Base-by-base conservation (phyloP, 2,797 vertebrate species). In the Zalophus californianus region DNA sequence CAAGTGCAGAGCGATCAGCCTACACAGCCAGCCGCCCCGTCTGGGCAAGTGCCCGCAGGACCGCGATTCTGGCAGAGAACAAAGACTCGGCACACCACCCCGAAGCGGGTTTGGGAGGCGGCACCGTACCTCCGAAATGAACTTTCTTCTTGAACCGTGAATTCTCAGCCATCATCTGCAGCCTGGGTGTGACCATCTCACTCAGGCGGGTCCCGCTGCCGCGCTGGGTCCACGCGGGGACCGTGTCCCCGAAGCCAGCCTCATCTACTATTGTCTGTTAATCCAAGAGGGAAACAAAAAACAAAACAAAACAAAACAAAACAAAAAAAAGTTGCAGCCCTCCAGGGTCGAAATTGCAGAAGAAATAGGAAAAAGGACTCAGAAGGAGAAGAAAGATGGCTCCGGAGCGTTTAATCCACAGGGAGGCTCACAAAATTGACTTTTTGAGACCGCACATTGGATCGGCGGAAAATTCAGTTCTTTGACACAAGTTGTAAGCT, bases 81-180 rank as follows among this genome's bases (percentile, higher is more conserved):
- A 97, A 85, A 86, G 96, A 25, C 72, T 56, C 27, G 0, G 8
- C 85, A 13, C 11, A 18, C 77, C 93, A 15, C 23, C 92, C 92
- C 2, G 0, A 6, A 15, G 91, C 75, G 1, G 95, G 86, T 48
- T 66, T 56, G 66, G 85, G 88, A 97, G 97, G 56, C 35, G 12
- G 96, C 91, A 94, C 91, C 97, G 58, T 98, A 99, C 98, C 99
- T 99, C 98, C 98, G 58, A 98, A 99, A 98, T 97, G 97, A 99
- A 98, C 98, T 99, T 98, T 99, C 97, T 98, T 99, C 98, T 98
- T 98, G 90, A 98, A 98, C 96, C 98, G 98, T 41, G 98, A 98
- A 96, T 93, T 98, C 93, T 98, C 98, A 92, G 98, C 97, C 97
- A 98, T 98, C 91, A 38, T 97, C 98, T 94, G 97, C 97, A 98